Evolutionary conservation across 2,888 invertebrate genomes (phyloP), one percentile per base, ranked within the genome.

Genomic region (Zygothrica quintamaculata): DNA sequence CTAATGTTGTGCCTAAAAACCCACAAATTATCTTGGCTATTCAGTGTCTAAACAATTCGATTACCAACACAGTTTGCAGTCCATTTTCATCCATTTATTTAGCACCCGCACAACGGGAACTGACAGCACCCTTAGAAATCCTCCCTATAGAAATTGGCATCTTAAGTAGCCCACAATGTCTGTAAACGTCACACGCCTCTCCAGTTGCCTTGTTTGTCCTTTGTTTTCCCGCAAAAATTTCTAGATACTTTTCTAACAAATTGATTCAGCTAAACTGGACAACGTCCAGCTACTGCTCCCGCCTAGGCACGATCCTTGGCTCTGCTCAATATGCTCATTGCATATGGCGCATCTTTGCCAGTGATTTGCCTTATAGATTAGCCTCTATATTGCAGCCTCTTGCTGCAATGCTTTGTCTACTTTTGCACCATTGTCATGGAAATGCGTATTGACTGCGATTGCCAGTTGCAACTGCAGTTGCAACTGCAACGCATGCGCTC

Each of bases 181-280:
- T 65, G 74, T 70, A 79, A 88, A 87, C 64, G 88, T 88, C 88
- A 70, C 81, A 88, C 88, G 89, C 89, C 89, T 80, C 77, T 86
- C 74, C 67, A 73, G 74, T 65, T 73, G 73, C 65, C n/a, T 72
- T 43, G 53, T 51, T 62, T 74, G 44, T 65, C 47, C 52, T 62
- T 69, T 56, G 55, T 65, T 64, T 71, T 81, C 71, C 70, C 58
- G 56, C 65, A 70, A 66, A n/a, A 55, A 69, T 76, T 71, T 69
- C 74, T 53, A 65, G 58, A 64, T 67, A 65, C 65, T 62, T 56
- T 75, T 71, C 74, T 77, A 73, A 70, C 76, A 79, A 78, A 79
- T 76, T 87, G 77, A 78, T 85, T 74, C 77, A 65, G 59, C 73
- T 59, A 66, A 66, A 70, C 65, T 69, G 86, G 70, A 70, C 76